A percentile compares a stretch with the other conserved stretches of the same genome.
Evolutionary conservation across 2,113 vertebrate genomes (phyloP).

Genomic region (Dendropsophus ebraccatus): DNA sequence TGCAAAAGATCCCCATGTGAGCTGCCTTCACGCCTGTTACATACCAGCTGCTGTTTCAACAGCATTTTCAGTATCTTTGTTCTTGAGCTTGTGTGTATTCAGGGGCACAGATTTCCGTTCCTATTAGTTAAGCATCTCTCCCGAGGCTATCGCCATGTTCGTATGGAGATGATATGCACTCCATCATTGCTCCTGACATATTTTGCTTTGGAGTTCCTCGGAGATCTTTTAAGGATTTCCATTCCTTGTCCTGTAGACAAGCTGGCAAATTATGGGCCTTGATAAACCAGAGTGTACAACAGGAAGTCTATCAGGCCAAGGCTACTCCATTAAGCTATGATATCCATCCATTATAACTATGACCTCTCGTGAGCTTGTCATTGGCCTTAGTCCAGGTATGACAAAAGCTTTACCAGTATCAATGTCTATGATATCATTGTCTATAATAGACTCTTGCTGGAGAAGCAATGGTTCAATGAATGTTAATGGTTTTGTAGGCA

Average conservation of each 20-base stretch:
- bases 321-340: neutral
- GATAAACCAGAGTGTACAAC: neutral
- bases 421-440: neutral
- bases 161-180: neutral
- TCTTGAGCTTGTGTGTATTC: constrained; percentile 6
- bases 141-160: neutral
- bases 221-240: neutral
- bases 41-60: constrained; percentile 19
- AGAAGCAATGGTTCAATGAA: neutral
- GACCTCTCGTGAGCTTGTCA: neutral
- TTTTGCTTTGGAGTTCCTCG: neutral
- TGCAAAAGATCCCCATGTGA: constrained; percentile 25
- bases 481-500: no score
- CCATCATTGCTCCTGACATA: neutral
- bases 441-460: neutral
- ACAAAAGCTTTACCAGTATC: neutral
- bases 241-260: neutral
- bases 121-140: neutral
- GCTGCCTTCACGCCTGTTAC: constrained; percentile 26
- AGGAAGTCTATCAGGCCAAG: neutral
- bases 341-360: neutral
- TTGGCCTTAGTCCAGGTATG: neutral
- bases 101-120: constrained; percentile 15
- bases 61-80: constrained; percentile 4
- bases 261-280: neutral